Conservation (phyloP, 2,888 invertebrate genomes). For the Pherbina coryleti region DNA sequence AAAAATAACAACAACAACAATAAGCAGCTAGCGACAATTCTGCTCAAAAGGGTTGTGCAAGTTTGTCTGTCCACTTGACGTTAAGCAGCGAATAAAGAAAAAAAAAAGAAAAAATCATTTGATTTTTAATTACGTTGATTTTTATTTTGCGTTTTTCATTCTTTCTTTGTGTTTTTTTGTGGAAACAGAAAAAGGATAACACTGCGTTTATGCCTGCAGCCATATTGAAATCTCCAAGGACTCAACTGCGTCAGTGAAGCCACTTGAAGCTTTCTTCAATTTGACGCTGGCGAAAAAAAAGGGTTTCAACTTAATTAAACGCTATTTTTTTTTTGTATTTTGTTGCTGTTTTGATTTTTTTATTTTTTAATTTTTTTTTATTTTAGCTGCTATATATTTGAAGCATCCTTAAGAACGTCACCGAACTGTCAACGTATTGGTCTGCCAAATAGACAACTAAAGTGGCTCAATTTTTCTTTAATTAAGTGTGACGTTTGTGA, state of each 20-base stretch:
- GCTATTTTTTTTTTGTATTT: constrained; percentile 32
- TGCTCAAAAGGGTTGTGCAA: constrained; percentile 17
- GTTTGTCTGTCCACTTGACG: constrained; percentile 22
- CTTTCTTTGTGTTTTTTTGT: neutral
- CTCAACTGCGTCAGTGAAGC: constrained; percentile 43
- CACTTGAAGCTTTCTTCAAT: constrained; percentile 45
- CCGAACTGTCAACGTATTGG: constrained; percentile 52
- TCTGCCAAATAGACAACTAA: constrained; percentile 52
- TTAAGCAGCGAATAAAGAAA: neutral
- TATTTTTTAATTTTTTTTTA: constrained; percentile 25
- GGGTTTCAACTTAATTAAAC: constrained; percentile 54
- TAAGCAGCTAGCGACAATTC: neutral
- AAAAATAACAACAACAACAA: constrained; percentile 19
- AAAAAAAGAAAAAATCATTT: constrained; percentile 48
- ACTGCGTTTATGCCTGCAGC: constrained; percentile 27
- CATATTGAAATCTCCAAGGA: constrained; percentile 47
- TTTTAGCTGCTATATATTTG: neutral
- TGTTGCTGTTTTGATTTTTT: constrained; percentile 36
- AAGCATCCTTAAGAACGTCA: constrained; percentile 31
- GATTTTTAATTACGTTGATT: constrained; percentile 54
- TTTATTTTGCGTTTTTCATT: constrained; percentile 23
- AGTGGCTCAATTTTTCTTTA: constrained; percentile 52
- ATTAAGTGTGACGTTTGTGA: constrained; percentile 47
- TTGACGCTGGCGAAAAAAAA: constrained; percentile 35
- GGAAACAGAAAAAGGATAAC: constrained; percentile 16